These are phyloP conservation scores for Oreortyx pictus DNA, from an alignment of 2,797 vertebrate genomes.

Conservation along the genomic window DNA sequence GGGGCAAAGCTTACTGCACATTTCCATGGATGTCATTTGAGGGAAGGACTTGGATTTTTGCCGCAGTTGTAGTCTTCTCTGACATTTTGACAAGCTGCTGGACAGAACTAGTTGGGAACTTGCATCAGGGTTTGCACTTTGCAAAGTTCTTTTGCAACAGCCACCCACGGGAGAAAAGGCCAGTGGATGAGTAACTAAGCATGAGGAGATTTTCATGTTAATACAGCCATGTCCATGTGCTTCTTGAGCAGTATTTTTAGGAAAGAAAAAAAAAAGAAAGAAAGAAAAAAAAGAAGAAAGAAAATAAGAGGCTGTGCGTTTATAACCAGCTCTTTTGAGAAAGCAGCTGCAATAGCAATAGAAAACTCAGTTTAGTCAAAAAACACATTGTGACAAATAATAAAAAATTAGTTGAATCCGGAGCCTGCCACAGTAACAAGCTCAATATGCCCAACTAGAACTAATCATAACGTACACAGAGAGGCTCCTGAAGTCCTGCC, in stretches of 20 bases:
- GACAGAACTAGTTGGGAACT: constrained; percentile 32
- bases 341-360: constrained; percentile 33
- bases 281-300: no score
- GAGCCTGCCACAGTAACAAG: background rate
- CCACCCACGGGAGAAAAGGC: constrained; percentile 17
- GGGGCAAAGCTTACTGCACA: background rate
- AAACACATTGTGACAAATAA: constrained; percentile 34
- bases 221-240: background rate
- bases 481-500: background rate
- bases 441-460: background rate
- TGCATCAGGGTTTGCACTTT: constrained; percentile 16
- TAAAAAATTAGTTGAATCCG: constrained; percentile 36
- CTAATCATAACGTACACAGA: background rate
- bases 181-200: constrained; percentile 7
- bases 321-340: constrained; percentile 48
- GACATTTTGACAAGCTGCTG: constrained; percentile 22
- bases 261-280: background rate
- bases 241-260: background rate
- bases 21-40: background rate
- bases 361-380: constrained; percentile 45
- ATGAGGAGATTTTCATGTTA: constrained; percentile 39
- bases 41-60: constrained; percentile 18
- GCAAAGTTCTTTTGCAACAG: constrained; percentile 41
- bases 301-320: background rate
- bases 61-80: background rate